A percentile compares a stretch with the other conserved stretches of the same genome.
Conservation (phyloP, 92 coral and sea anemone genomes). For the Bergia puertoricense region DNA sequence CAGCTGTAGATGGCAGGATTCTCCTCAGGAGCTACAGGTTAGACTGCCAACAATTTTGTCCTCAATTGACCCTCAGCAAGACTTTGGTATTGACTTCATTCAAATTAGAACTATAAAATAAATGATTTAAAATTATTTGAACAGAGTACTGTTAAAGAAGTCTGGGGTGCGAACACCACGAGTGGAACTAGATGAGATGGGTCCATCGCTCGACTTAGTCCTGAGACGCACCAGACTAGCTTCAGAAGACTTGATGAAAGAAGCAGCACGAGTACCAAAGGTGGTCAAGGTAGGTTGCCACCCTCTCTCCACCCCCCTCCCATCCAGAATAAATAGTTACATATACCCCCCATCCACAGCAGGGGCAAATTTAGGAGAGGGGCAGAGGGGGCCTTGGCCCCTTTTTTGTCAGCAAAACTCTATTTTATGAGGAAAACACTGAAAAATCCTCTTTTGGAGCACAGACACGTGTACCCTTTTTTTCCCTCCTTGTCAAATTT, state of each 20-base stretch:
- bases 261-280: conserved; percentile 83
- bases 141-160: conserved; percentile 82
- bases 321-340: background rate
- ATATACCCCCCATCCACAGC: too few relatives aligned
- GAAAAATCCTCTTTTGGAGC: too few relatives aligned
- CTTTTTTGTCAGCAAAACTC: too few relatives aligned
- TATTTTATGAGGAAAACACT: too few relatives aligned
- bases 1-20: conserved; percentile 78
- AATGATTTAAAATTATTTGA: background rate
- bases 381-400: too few relatives aligned
- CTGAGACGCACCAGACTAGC: conserved; percentile 88
- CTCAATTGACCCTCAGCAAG: too few relatives aligned
- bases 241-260: conserved; percentile 92
- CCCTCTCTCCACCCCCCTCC: background rate
- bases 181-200: conserved; percentile 95
- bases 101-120: background rate
- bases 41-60: background rate
- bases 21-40: background rate
- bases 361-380: too few relatives aligned
- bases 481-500: too few relatives aligned
- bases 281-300: conserved; percentile 67
- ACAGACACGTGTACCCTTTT: too few relatives aligned
- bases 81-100: too few relatives aligned
- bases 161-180: conserved; percentile 94
- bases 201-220: conserved; percentile 85